Conservation (phyloP, 2,797 vertebrate genomes). For the Tamandua tetradactyla region DNA sequence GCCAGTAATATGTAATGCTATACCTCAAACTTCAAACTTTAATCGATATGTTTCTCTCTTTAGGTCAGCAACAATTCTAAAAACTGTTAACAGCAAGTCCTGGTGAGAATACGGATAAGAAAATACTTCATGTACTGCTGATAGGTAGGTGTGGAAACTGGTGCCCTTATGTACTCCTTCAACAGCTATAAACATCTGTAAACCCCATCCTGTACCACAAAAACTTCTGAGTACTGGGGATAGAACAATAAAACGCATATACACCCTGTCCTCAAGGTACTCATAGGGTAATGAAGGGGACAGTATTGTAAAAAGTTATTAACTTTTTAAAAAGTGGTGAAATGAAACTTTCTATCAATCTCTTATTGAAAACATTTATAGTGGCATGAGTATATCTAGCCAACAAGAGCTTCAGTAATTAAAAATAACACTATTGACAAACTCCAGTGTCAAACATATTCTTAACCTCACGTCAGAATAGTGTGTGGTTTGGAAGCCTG, state of each 20-base stretch:
- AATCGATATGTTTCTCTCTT: not conserved
- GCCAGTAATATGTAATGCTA: not conserved
- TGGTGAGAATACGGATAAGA: not conserved
- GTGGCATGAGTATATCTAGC: not conserved
- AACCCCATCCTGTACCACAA: not conserved
- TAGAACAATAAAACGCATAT: not conserved
- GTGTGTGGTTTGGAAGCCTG: not conserved
- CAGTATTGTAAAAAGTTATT: not conserved
- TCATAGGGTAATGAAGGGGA: not conserved
- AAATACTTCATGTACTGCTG: not conserved
- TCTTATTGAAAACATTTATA: not conserved
- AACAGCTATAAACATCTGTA: not conserved
- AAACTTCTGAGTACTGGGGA: not conserved
- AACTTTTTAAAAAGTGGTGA: not conserved
- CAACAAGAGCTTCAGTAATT: not conserved
- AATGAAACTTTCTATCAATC: not conserved
- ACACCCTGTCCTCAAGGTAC: not conserved
- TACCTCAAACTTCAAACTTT: not conserved
- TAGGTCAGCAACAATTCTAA: not conserved
- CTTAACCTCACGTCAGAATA: not conserved
- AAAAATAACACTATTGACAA: not conserved
- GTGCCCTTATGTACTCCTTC: not conserved
- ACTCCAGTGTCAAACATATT: not conserved
- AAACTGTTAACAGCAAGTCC: not conserved
- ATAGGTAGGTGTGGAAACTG: not conserved